These are phyloP conservation scores for Eledona agricola DNA, from an alignment of 2,888 invertebrate genomes.

Conservation along the genomic window DNA sequence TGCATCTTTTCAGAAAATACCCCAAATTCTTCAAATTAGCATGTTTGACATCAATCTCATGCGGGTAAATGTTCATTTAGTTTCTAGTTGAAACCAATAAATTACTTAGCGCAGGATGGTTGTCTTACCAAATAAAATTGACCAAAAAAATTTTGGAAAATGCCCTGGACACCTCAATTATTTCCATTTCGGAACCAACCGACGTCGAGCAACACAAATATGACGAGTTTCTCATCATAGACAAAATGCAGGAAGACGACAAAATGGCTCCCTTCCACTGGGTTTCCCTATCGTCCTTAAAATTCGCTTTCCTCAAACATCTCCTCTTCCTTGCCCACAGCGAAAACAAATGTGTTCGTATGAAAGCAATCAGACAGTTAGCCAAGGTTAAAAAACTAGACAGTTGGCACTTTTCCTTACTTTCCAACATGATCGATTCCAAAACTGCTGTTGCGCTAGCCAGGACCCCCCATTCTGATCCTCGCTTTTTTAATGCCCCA, in stretches of 20 bases:
- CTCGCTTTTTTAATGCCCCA: conserved; percentile 78
- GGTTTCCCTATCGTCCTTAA: too few species aligned
- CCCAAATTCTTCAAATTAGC: conserved; percentile 26
- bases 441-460: conserved; percentile 82
- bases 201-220: conserved; percentile 36
- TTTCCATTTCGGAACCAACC: conserved; percentile 52
- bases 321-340: conserved; percentile 73
- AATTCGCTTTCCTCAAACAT: conserved; percentile 67
- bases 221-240: conserved; percentile 45
- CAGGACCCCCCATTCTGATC: conserved; percentile 73
- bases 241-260: conserved; percentile 19
- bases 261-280: too few species aligned
- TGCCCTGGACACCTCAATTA: conserved; percentile 56
- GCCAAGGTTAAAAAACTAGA: conserved; percentile 71
- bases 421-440: conserved; percentile 82
- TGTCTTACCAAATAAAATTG: conserved; percentile 54
- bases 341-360: conserved; percentile 70
- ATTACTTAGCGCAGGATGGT: conserved; percentile 52
- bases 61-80: conserved; percentile 10
- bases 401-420: conserved; percentile 64
- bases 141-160: conserved; percentile 54
- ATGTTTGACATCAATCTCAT: conserved; percentile 10
- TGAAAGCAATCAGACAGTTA: conserved; percentile 72
- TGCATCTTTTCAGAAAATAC: conserved; percentile 16
- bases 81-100: conserved; percentile 10